Evolutionary conservation across 64 coral and sea anemone species (phyloP).

Genomic region (Platygyra sinensis): DNA sequence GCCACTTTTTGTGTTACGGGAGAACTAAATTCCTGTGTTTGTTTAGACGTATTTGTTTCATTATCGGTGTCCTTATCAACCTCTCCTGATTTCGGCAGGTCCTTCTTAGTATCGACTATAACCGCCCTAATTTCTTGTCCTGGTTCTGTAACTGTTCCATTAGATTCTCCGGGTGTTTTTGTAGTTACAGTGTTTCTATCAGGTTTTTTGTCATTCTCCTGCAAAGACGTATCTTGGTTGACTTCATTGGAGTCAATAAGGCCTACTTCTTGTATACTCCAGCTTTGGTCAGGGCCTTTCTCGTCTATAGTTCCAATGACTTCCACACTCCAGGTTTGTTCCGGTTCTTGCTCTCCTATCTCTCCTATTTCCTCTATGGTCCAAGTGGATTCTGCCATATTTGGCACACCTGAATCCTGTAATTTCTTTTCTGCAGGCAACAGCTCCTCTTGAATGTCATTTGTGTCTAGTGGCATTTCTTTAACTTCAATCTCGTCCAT

Average conservation of each 20-base stretch:
- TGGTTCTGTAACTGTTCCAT: background rate
- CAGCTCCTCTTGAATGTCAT: background rate
- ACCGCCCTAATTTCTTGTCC: background rate
- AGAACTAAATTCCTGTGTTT: background rate
- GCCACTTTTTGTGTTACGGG: slow-evolving; percentile 20
- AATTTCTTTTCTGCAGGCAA: background rate
- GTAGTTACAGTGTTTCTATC: too few relatives aligned
- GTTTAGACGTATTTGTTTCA: slow-evolving; percentile 25
- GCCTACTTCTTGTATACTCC: background rate
- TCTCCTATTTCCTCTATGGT: background rate
- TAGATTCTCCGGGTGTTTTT: too few relatives aligned
- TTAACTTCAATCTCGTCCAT: background rate
- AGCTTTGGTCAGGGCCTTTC: background rate
- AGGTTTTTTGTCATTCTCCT: background rate
- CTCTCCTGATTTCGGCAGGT: background rate
- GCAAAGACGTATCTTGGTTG: background rate
- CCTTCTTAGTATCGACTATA: background rate
- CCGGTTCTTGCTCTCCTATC: background rate
- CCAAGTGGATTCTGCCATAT: background rate
- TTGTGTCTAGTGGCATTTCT: slow-evolving; percentile 7
- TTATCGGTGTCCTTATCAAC: background rate
- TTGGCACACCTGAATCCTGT: background rate
- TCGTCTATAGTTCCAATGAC: slow-evolving; percentile 26
- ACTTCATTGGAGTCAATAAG: background rate
- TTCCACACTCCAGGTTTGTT: slow-evolving; percentile 27